Conservation (phyloP, 92 coral and sea anemone genomes). For the Siderastrea radians region DNA sequence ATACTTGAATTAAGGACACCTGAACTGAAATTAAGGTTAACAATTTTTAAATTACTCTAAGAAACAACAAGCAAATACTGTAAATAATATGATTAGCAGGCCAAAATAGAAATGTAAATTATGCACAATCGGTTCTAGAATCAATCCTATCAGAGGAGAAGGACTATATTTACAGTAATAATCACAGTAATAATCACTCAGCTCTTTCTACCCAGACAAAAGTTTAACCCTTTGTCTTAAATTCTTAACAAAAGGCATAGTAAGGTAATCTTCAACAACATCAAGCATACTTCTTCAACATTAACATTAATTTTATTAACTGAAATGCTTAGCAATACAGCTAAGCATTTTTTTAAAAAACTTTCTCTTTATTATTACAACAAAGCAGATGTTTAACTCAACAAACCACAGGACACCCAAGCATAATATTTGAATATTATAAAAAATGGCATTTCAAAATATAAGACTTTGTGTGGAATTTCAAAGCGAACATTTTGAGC, state of each 20-base stretch:
- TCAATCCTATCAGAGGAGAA: neutral
- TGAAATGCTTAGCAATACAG: too few species aligned
- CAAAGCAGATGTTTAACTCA: too few species aligned
- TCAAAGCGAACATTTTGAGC: too few species aligned
- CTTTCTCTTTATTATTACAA: too few species aligned
- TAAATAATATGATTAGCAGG: neutral
- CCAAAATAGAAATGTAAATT: neutral
- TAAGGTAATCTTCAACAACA: neutral
- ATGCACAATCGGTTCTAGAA: neutral
- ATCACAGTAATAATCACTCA: neutral
- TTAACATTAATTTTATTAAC: too few species aligned
- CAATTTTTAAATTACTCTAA: constrained; percentile 16
- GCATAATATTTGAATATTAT: too few species aligned
- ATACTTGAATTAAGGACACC: constrained; percentile 10
- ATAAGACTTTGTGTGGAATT: too few species aligned
- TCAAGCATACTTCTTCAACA: neutral
- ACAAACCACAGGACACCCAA: too few species aligned
- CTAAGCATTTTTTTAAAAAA: too few species aligned
- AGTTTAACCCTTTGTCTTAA: neutral
- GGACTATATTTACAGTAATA: neutral
- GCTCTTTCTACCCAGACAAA: neutral
- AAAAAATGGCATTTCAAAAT: too few species aligned
- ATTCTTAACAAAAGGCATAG: neutral
- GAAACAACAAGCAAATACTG: constrained; percentile 2
- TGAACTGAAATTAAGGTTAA: constrained; percentile 10